Percentiles rank a stretch among this genome's conserved stretches.
Evolutionary conservation across 1,140 invertebrate genomes (phyloP).

Genomic region (Saccostrea echinata): DNA sequence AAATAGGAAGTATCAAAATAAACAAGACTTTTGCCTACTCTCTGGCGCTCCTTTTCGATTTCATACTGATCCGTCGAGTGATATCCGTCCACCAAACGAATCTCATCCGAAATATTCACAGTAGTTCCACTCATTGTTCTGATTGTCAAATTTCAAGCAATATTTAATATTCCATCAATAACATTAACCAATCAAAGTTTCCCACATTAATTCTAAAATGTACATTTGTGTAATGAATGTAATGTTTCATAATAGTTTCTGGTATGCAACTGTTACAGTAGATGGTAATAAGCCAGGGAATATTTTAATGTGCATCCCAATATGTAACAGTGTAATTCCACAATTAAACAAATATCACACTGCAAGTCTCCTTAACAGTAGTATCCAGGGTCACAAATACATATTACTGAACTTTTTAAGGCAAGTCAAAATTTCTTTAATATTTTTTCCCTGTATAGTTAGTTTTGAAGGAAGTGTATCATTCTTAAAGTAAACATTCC

Average conservation of each 20-base stretch:
- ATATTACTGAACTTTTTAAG: background rate
- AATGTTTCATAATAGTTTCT: no score
- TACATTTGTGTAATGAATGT: no score
- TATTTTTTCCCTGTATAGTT: background rate
- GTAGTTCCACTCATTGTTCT: background rate
- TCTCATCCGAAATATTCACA: slow-evolving; percentile 6
- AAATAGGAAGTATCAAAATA: background rate
- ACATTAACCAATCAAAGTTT: background rate
- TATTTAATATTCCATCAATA: no score
- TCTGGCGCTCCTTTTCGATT: background rate
- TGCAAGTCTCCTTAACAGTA: background rate
- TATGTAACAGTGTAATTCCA: no score
- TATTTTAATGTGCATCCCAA: no score
- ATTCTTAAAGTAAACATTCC: background rate
- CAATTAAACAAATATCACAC: no score
- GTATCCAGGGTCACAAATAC: background rate
- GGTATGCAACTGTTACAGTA: no score
- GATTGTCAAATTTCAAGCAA: background rate
- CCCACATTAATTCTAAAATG: background rate
- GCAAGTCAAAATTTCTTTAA: background rate
- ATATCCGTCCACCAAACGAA: background rate
- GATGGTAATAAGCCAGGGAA: no score
- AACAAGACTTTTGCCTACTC: background rate
- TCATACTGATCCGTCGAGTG: background rate
- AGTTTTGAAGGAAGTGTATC: background rate